Conservation (phyloP, 2,888 invertebrate species). For the Lampropteryx suffumata region DNA sequence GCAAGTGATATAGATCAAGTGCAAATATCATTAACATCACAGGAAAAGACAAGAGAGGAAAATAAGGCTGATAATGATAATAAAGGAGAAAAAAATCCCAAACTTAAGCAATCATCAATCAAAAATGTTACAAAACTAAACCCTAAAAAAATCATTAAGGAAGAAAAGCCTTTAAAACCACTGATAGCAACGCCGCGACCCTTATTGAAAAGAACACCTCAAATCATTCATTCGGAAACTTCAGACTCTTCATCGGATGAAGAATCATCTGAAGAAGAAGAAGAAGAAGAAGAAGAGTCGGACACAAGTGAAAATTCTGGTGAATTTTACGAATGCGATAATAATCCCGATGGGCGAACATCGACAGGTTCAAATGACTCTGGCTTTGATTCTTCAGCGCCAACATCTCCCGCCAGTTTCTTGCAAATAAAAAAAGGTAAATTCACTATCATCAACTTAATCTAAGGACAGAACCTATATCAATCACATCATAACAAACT, state of each 20-base stretch:
- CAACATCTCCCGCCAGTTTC: slow-evolving; percentile 85
- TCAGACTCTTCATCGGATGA: slow-evolving; percentile 73
- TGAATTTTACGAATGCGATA: slow-evolving; percentile 76
- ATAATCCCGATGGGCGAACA: slow-evolving; percentile 81
- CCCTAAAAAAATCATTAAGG: slow-evolving; percentile 69
- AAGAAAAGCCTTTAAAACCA: slow-evolving; percentile 79
- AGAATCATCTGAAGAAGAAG: slow-evolving; percentile 73
- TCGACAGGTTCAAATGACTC: slow-evolving; percentile 93
- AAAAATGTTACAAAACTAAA: slow-evolving; percentile 33
- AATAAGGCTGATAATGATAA: slow-evolving; percentile 51
- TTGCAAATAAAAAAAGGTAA: slow-evolving; percentile 84
- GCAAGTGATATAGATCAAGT: slow-evolving; percentile 26
- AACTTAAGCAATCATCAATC: slow-evolving; percentile 34
- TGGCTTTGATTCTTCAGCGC: slow-evolving; percentile 89
- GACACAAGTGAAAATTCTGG: slow-evolving; percentile 67
- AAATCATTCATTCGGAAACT: slow-evolving; percentile 68
- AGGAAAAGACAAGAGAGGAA: slow-evolving; percentile 45
- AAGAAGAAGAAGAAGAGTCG: slow-evolving; percentile 75
- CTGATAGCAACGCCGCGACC: slow-evolving; percentile 85
- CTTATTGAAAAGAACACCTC: slow-evolving; percentile 78
- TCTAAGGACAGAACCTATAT: neutral
- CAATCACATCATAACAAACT: slow-evolving; percentile 10
- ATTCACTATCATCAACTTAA: slow-evolving; percentile 1
- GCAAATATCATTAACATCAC: slow-evolving; percentile 34
- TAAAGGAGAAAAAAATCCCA: slow-evolving; percentile 39